Conservation (phyloP, 2,888 invertebrate genomes). For the Calliscelio sp. region DNA sequence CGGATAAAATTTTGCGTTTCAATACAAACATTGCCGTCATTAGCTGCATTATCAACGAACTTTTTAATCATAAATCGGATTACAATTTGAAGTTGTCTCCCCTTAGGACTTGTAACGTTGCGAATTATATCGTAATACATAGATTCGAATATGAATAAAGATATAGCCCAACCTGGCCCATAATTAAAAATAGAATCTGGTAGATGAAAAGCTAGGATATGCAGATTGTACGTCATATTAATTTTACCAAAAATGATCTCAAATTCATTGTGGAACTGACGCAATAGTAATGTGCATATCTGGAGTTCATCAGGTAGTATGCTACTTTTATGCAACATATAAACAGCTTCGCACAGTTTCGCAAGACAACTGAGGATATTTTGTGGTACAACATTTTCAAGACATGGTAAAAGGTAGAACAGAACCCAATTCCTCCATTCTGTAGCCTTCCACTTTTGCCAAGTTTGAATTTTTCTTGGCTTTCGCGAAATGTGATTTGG, state of each 20-base stretch:
- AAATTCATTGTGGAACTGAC: neutral
- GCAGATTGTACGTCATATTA: neutral
- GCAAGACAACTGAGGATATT: neutral
- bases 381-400: neutral
- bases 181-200: neutral
- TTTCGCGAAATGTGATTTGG: constrained; percentile 5
- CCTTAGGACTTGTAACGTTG: neutral
- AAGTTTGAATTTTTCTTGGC: constrained; percentile 15
- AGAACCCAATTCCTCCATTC: neutral
- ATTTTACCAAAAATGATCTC: neutral
- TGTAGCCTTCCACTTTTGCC: constrained; percentile 1
- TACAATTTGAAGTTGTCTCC: neutral
- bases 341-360: neutral
- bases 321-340: constrained; percentile 1
- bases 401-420: neutral
- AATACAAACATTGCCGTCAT: neutral
- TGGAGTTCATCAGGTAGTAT: neutral
- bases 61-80: neutral
- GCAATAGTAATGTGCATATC: neutral
- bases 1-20: neutral
- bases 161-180: constrained; percentile 2
- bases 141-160: neutral
- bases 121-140: neutral
- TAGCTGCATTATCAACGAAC: neutral
- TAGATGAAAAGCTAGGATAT: neutral